phyloP scores from a whole-genome alignment of 2,888 invertebrate genomes.

The Drosophila crucigera region DNA sequence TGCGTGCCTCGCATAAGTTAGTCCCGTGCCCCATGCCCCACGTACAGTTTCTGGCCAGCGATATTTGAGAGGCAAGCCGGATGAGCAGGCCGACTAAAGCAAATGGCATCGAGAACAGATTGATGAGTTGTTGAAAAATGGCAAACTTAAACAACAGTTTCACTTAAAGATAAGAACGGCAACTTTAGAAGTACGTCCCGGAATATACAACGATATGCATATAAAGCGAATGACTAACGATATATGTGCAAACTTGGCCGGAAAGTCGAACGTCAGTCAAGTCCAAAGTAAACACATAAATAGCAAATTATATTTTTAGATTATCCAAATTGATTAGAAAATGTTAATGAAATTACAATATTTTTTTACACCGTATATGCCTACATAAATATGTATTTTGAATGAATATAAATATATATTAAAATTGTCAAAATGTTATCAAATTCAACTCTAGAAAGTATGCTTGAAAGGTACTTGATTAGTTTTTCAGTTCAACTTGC shows the following conservation, averaged over 20 bases:
- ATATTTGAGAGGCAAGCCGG: slow-evolving; percentile 37
- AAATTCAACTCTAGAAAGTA: neutral
- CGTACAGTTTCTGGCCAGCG: slow-evolving; percentile 26
- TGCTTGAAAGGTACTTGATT: neutral
- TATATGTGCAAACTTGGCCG: slow-evolving; percentile 17
- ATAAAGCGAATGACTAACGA: slow-evolving; percentile 54
- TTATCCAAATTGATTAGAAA: neutral
- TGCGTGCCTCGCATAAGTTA: slow-evolving; percentile 81
- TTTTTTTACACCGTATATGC: neutral
- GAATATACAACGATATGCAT: slow-evolving; percentile 48
- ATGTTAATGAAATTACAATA: neutral
- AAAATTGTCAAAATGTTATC: neutral
- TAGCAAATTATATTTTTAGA: neutral
- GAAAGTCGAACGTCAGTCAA: slow-evolving; percentile 2
- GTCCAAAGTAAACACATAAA: slow-evolving; percentile 27
- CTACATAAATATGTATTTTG: neutral
- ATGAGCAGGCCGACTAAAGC: slow-evolving; percentile 52
- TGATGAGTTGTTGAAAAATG: slow-evolving; percentile 81
- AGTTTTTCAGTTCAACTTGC: neutral
- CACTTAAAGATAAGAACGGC: slow-evolving; percentile 35
- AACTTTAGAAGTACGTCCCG: slow-evolving; percentile 23
- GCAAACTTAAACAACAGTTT: slow-evolving; percentile 81
- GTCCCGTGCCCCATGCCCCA: slow-evolving; percentile 20
- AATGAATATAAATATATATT: neutral
- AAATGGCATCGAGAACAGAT: slow-evolving; percentile 68